phyloP scores from a whole-genome alignment of 2,888 invertebrate genomes.

The Ditylenchus weischeri region DNA sequence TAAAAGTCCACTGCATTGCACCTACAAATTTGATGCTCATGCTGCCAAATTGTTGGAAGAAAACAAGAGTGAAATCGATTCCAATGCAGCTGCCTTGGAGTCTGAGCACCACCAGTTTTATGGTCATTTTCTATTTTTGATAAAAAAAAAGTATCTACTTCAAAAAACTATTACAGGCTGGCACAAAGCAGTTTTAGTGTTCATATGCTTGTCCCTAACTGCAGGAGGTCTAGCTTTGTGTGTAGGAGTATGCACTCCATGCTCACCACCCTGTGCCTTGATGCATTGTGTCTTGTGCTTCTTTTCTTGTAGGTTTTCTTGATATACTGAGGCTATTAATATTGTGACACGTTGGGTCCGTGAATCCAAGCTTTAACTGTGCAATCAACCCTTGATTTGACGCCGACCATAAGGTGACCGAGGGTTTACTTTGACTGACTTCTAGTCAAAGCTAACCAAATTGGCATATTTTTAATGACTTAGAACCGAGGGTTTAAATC shows the following conservation, averaged over 20 bases:
- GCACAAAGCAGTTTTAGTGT: conserved; percentile 55
- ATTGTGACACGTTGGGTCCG: no score
- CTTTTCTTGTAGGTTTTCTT: conserved; percentile 41
- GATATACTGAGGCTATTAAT: no score
- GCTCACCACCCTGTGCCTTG: conserved; percentile 51
- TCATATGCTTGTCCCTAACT: conserved; percentile 47
- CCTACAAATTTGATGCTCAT: conserved; percentile 55
- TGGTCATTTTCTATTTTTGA: conserved; percentile 31
- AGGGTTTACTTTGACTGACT: no score
- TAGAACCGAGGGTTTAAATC: no score
- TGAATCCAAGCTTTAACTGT: no score
- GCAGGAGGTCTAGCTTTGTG: conserved; percentile 45
- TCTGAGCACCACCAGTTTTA: conserved; percentile 57
- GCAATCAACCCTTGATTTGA: no score
- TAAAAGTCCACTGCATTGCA: conserved; percentile 52
- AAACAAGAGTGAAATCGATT: conserved; percentile 52
- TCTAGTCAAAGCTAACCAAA: no score
- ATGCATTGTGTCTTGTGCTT: conserved; percentile 50
- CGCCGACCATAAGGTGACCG: no score
- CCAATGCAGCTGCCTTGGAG: conserved; percentile 55
- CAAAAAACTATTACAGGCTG: conserved; percentile 40
- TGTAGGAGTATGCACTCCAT: conserved; percentile 54
- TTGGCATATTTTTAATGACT: no score
- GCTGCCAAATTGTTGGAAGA: conserved; percentile 53
- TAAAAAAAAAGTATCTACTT: no score